Conservation (phyloP, 2,888 invertebrate species). For the Rotaria magnacalcarata region DNA sequence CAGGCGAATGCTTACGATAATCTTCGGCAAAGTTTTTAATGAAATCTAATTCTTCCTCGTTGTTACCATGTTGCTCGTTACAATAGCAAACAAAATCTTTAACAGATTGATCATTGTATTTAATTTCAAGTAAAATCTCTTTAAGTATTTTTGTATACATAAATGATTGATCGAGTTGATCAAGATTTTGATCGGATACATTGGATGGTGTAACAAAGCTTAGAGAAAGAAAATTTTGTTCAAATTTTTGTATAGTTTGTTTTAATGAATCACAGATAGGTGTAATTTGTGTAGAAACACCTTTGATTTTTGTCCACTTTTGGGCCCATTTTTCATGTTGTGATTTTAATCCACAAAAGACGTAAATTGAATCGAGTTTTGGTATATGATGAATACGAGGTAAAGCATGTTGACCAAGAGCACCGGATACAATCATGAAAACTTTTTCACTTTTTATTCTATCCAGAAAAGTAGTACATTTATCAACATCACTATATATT, state of each 20-base stretch:
- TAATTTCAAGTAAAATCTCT: constrained; percentile 21
- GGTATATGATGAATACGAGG: constrained; percentile 5
- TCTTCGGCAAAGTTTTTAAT: background rate
- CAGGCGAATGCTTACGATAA: background rate
- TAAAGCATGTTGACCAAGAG: background rate
- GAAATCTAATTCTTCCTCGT: background rate
- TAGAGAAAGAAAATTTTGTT: background rate
- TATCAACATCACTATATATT: background rate
- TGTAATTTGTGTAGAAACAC: constrained; percentile 9
- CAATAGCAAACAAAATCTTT: background rate
- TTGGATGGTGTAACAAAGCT: background rate
- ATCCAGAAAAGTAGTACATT: background rate
- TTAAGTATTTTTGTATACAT: constrained; percentile 30
- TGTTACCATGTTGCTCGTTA: background rate
- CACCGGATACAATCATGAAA: constrained; percentile 19
- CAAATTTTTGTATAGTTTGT: background rate
- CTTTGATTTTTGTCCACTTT: background rate
- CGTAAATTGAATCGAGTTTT: constrained; percentile 12
- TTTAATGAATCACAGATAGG: background rate
- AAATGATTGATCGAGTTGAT: constrained; percentile 28
- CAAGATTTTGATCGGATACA: background rate
- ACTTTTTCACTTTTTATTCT: background rate
- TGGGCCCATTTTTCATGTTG: background rate
- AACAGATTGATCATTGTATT: background rate
- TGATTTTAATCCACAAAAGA: background rate